These are phyloP conservation scores for Hypsopygia costalis DNA, from an alignment of 2,888 invertebrate species.

Conservation along the genomic window DNA sequence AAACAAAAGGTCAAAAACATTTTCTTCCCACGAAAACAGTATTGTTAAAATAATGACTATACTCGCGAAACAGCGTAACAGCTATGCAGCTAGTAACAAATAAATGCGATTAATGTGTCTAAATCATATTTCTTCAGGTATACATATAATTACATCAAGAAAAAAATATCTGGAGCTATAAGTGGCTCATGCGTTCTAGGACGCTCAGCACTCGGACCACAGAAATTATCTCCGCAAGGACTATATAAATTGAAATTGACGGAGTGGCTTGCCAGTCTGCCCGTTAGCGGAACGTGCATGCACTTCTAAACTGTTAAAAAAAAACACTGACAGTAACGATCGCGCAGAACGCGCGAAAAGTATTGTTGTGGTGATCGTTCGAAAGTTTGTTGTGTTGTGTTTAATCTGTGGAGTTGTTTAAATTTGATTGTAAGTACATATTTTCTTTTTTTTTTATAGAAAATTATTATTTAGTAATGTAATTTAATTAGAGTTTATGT, in stretches of 20 bases:
- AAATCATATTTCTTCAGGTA: too few relatives aligned
- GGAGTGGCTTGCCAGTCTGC: slow-evolving; percentile 15
- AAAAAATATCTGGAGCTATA: not conserved
- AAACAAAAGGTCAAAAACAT: too few relatives aligned
- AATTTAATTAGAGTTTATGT: too few relatives aligned
- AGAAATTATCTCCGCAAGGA: slow-evolving; percentile 18
- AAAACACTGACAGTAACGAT: slow-evolving; percentile 18
- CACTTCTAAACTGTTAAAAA: slow-evolving; percentile 26
- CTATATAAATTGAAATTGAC: slow-evolving; percentile 19
- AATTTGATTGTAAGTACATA: slow-evolving; percentile 7
- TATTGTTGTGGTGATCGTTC: slow-evolving; percentile 14
- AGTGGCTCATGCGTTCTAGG: slow-evolving; percentile 17
- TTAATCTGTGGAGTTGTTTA: slow-evolving; percentile 14
- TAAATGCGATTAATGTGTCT: too few relatives aligned
- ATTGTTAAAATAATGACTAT: too few relatives aligned
- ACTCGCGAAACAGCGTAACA: too few relatives aligned
- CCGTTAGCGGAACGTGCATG: slow-evolving; percentile 15
- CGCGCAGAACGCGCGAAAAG: slow-evolving; percentile 25
- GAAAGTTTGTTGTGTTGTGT: slow-evolving; percentile 19
- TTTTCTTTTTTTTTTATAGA: slow-evolving; percentile 3
- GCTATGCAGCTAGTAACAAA: too few relatives aligned
- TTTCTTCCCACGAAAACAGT: too few relatives aligned
- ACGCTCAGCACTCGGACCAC: slow-evolving; percentile 14
- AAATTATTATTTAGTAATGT: too few relatives aligned
- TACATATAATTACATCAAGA: too few relatives aligned